These are phyloP conservation scores for Meteorus cinctellus DNA, from an alignment of 2,888 invertebrate species.

Conservation along the genomic window DNA sequence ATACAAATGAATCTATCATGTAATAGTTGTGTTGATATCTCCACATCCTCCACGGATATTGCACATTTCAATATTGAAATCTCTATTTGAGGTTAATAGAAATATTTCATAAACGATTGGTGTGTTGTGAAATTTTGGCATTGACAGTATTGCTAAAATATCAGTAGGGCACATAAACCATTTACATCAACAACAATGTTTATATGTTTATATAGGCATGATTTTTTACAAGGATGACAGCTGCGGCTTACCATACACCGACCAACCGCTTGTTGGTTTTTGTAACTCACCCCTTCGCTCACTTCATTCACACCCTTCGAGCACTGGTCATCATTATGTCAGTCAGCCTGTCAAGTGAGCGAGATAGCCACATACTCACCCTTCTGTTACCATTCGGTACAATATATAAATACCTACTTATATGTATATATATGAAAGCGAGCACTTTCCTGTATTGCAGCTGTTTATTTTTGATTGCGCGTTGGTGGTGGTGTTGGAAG, in stretches of 20 bases:
- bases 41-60: no score
- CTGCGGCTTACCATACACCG: constrained; percentile 64
- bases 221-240: constrained; percentile 59
- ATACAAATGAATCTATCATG: neutral
- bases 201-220: no score
- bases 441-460: neutral
- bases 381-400: neutral
- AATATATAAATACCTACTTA: neutral
- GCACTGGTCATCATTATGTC: constrained; percentile 57
- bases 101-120: no score
- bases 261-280: constrained; percentile 38
- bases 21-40: no score
- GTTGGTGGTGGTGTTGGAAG: neutral
- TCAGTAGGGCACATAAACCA: neutral
- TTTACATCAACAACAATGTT: constrained; percentile 24
- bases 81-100: no score
- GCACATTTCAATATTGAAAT: no score
- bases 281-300: constrained; percentile 61
- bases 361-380: constrained; percentile 43
- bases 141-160: neutral
- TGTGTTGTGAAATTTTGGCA: no score
- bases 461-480: neutral
- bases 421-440: neutral
- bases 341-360: constrained; percentile 56
- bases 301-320: constrained; percentile 67